Base-by-base conservation (phyloP, 92 coral and sea anemone genomes). In the Paragorgia papillata region DNA sequence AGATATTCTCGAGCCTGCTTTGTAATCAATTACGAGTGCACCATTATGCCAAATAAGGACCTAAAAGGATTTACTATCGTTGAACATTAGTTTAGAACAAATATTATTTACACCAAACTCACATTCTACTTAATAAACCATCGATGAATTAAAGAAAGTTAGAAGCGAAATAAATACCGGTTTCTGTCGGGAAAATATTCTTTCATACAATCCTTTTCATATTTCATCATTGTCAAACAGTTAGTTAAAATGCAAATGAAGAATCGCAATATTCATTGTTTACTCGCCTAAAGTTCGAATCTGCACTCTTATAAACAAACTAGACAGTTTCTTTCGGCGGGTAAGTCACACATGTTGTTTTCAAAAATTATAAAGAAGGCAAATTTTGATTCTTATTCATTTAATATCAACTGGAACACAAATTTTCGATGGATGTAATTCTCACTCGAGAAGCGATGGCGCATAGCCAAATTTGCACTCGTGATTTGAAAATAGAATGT, bases 1-100 rank as follows among this genome's bases (percentile, higher is more conserved):
- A 57, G 18, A 33, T 15, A n/a, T 33, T 29, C 3, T 1, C 7
- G 24, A 22, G 32, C 20, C 31, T 53, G 21, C 17, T 19, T 30
- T 21, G 32, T 55, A 53, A 71, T 71, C 65, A 71, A 50, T 71
- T 69, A 56, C 46, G 2, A 25, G 48, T 54, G 49, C 30, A 34
- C 58, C 78, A 71, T 71, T 71, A 71, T 71, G 78, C 78, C 78
- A 71, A 71, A 71, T 71, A 71, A 53, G 78, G 78, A 37, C 32
- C 78, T 29, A 9, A 35, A 55, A 44, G 58, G 78, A 71, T 71
- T 71, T 71, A 58, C 51, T 29, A 49, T 49, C 41, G 50, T 59
- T 46, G 53, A 46, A 15, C 53, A n/a, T n/a, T 7, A 25, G 48
- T 40, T 44, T 21, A 41, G 50, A 9, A 41, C 32, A 62, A 34